Evolutionary conservation across 2,113 vertebrate genomes (phyloP), one percentile per base, ranked within the genome.

Genomic region (Trematocara macrostoma): DNA sequence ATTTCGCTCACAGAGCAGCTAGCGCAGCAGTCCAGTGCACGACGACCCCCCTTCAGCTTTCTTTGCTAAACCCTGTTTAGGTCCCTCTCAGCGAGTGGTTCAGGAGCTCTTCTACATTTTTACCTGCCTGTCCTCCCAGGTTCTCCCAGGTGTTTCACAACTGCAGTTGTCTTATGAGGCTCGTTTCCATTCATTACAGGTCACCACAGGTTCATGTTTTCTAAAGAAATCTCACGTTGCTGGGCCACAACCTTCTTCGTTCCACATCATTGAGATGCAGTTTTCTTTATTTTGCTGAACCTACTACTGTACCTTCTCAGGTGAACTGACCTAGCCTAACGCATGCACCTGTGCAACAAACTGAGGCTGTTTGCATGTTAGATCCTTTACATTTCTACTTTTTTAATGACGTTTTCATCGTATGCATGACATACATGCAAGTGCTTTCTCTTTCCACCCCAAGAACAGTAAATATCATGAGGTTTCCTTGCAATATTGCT

Each of bases 291-390:
- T 95, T 94, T 92, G 86, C 95, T 93, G 92, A 94, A 84, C 88
- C 86, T 87, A 83, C 82, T 87, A n/a, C 74, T 79, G 78, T 93
- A 94, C 90, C 91, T 92, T 94, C 96, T 97, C 96, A 96, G 96
- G 96, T 96, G 92, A 96, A 92, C 82, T 90, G 83, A 89, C 88
- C 84, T 92, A 93, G 90, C 92, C 79, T 88, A 93, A 85, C 47
- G 95, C 94, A 95, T 96, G 94, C 92, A 79, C 87, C 90, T 88
- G 89, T 93, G 88, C 47, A 89, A 86, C 87, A 88, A 74, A 84
- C 51, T 56, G 84, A 93, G 88, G 88, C 84, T 84, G 87, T 93
- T 26, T 38, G 96, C 96, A 96, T 96, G 96, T 82, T 84, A 87
- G 85, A 94, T 82, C 84, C 82, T 91, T 38, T 74, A 78, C 26